Base-by-base conservation (phyloP, 2,113 vertebrate species). In the Cacatua alba region DNA sequence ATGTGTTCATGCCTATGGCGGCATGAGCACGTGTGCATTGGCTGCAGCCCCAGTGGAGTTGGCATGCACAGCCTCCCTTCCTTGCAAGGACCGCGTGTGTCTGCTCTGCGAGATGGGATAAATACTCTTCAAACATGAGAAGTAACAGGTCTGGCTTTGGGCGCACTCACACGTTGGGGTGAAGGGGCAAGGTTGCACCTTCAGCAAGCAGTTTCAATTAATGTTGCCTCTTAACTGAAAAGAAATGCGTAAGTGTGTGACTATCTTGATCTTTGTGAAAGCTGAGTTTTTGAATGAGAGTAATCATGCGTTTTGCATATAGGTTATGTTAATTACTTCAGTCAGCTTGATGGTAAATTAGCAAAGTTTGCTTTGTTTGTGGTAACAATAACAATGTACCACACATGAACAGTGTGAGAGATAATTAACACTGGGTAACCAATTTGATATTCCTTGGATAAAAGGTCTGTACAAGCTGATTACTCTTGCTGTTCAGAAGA, bases 371-470 rank as follows among this genome's bases (percentile, higher is more conserved):
- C 64, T 95, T 84, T 91, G 26, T 55, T 87, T 87, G 53, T 78
- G 75, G 39, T 69, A 90, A 69, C 60, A 69, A 46, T 55, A 82
- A 25, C 35, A 82, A 24, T 28, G 64, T 68, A 84, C 51, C 29
- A 35, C 33, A 35, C 3, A 82, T 57, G 44, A 90, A 39, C 41
- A 37, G 31, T 2, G 3, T 25, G 26, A 72, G 65, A 86, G 57
- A 52, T 95, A 86, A 94, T 91, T 94, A 86, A 88, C 33, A 8
- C 43, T 39, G 24, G 37, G 37, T 48, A 88, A 59, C 65, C 25
- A 51, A 35, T 94, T 48, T 85, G 74, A 85, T 94, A 85, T 91
- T 91, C 57, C 52, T 95, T 65, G 28, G 48, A 91, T 91, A 60
- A 95, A 87, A 94, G 25, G 52, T 63, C 64, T 74, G 26, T 68